These are phyloP conservation scores for Trinorchestia longiramus DNA, from an alignment of 1,140 invertebrate species.

Conservation along the genomic window DNA sequence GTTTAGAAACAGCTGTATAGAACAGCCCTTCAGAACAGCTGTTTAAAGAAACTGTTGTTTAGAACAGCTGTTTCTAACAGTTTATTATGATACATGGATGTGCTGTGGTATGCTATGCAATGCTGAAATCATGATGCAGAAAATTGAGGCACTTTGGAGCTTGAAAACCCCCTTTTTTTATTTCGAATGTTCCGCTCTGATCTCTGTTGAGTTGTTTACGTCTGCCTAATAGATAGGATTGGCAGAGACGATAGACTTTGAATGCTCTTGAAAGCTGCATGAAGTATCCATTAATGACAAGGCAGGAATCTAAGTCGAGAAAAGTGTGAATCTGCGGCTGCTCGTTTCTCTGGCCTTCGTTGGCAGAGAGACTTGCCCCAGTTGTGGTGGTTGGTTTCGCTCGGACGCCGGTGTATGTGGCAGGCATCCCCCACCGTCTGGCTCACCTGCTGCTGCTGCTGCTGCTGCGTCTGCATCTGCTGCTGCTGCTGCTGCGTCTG, in stretches of 20 bases:
- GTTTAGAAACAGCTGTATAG: too few species aligned
- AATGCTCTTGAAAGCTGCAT: background rate
- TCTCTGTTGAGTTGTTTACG: background rate
- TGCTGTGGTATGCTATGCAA: background rate
- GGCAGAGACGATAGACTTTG: background rate
- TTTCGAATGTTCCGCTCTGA: background rate
- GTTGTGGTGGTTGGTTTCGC: background rate
- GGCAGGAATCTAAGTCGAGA: background rate
- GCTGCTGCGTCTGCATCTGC: too few species aligned
- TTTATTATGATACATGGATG: too few species aligned
- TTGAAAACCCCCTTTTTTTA: background rate
- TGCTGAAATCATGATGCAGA: background rate
- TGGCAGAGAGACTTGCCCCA: background rate
- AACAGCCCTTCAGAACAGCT: too few species aligned
- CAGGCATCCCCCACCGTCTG: too few species aligned
- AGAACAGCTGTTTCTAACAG: too few species aligned
- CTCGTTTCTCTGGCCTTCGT: slow-evolving; percentile 16
- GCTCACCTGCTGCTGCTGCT: background rate
- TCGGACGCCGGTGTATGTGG: background rate
- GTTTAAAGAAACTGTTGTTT: too few species aligned
- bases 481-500: too few species aligned
- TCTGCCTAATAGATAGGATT: background rate
- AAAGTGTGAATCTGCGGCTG: background rate
- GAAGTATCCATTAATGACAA: background rate
- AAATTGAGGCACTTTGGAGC: background rate